Conservation (phyloP, 2,888 invertebrate genomes). For the Trissoscelio sp. region DNA sequence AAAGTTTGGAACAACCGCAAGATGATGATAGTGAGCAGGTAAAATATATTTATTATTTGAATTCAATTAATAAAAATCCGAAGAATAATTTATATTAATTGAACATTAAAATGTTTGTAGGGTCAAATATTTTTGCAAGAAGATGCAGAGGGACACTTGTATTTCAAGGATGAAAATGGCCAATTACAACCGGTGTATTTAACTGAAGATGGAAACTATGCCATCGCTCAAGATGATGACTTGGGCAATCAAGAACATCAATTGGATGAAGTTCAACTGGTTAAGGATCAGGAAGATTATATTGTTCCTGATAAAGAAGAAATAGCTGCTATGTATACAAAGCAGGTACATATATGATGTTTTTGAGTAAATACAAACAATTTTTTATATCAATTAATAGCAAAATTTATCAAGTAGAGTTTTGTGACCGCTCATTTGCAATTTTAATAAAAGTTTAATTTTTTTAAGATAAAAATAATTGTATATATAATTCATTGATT, state of each 20-base stretch:
- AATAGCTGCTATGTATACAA: slow-evolving; percentile 66
- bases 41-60: slow-evolving; percentile 29
- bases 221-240: slow-evolving; percentile 80
- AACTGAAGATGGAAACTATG: slow-evolving; percentile 82
- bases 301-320: slow-evolving; percentile 76
- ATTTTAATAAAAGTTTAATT: background rate
- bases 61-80: no score
- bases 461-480: no score
- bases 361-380: no score
- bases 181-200: slow-evolving; percentile 80
- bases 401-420: no score
- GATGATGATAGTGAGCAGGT: slow-evolving; percentile 67
- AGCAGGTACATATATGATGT: no score
- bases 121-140: slow-evolving; percentile 82
- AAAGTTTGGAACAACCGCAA: slow-evolving; percentile 68
- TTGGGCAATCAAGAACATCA: slow-evolving; percentile 76
- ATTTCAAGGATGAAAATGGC: slow-evolving; percentile 81
- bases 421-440: no score
- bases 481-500: no score
- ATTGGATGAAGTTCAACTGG: slow-evolving; percentile 59
- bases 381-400: no score
- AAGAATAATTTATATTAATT: no score
- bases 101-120: no score
- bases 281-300: slow-evolving; percentile 73
- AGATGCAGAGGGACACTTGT: slow-evolving; percentile 81